Base-by-base conservation (phyloP, 92 coral and sea anemone species). In the Siderastrea siderea region DNA sequence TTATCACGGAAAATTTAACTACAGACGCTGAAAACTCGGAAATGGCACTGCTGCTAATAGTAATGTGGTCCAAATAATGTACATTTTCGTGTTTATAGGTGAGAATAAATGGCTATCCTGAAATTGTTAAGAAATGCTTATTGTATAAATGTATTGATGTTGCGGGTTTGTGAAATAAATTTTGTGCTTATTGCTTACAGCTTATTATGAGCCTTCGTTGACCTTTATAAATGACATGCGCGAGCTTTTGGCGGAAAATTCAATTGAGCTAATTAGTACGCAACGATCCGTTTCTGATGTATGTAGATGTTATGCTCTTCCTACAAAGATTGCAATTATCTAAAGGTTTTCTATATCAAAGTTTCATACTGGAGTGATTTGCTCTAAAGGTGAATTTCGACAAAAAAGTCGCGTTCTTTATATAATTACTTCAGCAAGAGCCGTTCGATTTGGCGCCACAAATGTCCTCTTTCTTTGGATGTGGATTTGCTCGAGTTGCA, bases 141-240 rank as follows among this genome's bases (percentile, higher is more conserved):
- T 60, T 68, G 73, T 68, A 68, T 46, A 68, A 3, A 1, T 68
- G n/a, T 68, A 11, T 60, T 60, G 64, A 14, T 66, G 71, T 38
- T 66, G 71, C 71, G 45, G 5, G 73, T 15, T 68, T 68, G 6
- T 15, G 2, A 26, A 68, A 68, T n/a, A n/a, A 68, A 68, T 0
- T 68, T 66, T 17, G 47, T 68, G 73, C 46, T 15, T 68, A 68
- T 68, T 68, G 73, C 73, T 17, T 26, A n/a, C 78, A 74, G 61
- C 78, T 74, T 74, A 50, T 7, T 75, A 19, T 54, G 79, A 75
- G 64, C 79, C 79, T 75, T 75, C 65, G 47, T 5, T 75, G 79
- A n/a, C 73, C n/a, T 14, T 75, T 53, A 53, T 19, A 75, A 19
- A 10, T 75, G 79, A 53, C 79, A 75, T 75, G 79, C 19, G 64